Percentiles rank a stretch among this genome's conserved stretches.
Evolutionary conservation across 2,888 invertebrate species (phyloP).

Genomic region (Conchocele bisecta): DNA sequence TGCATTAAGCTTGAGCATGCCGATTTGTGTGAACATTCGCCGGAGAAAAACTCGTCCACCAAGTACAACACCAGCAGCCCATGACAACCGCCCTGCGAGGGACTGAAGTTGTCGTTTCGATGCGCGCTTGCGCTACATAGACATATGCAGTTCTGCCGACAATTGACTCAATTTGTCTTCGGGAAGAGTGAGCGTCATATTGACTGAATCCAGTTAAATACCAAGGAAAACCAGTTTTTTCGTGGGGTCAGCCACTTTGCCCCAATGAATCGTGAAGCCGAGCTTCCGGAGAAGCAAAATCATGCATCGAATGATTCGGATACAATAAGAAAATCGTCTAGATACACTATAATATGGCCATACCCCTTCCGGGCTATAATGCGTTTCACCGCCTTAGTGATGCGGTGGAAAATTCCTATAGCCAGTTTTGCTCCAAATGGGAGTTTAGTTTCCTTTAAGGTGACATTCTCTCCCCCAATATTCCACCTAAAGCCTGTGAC

Average conservation of each 20-base stretch:
- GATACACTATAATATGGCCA: neutral
- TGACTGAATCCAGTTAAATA: too few relatives aligned
- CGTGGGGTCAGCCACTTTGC: constrained; percentile 19
- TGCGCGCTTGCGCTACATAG: too few relatives aligned
- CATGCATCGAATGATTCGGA: neutral
- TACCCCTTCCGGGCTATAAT: constrained; percentile 13
- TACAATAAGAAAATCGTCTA: neutral
- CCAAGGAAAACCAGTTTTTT: neutral
- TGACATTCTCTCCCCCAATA: neutral
- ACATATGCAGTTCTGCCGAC: too few relatives aligned
- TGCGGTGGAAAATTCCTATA: constrained; percentile 22
- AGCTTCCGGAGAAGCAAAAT: constrained; percentile 5
- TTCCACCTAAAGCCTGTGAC: constrained; percentile 10
- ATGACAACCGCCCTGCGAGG: too few relatives aligned
- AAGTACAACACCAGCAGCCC: too few relatives aligned
- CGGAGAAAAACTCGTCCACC: too few relatives aligned
- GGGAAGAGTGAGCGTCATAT: too few relatives aligned
- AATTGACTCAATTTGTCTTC: too few relatives aligned
- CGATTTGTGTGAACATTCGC: neutral
- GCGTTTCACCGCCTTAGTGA: too few relatives aligned
- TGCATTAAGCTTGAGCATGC: neutral
- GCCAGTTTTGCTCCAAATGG: constrained; percentile 22
- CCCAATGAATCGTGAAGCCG: constrained; percentile 25
- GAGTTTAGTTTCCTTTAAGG: constrained; percentile 7
- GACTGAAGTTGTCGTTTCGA: too few relatives aligned